Base-by-base conservation (phyloP, 2,888 invertebrate genomes). In the Malachius bipustulatus region DNA sequence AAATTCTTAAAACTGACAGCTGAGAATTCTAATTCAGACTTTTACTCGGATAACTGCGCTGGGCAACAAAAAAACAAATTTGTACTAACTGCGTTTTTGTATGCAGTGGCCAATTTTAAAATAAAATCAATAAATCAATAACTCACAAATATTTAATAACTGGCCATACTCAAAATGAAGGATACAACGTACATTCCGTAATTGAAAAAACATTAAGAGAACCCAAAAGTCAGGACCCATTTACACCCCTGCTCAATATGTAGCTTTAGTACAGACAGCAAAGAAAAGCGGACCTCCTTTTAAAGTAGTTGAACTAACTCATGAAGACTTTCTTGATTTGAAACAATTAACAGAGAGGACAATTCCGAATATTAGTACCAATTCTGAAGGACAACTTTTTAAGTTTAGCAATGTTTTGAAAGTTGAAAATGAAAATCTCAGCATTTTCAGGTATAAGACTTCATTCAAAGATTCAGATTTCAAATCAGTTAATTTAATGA, bases 1-100 rank as follows among this genome's bases (percentile, higher is more conserved):
- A n/a, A n/a, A n/a, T n/a, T n/a, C n/a, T n/a, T n/a, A n/a, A n/a
- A n/a, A n/a, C n/a, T n/a, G n/a, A n/a, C n/a, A n/a, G n/a, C n/a
- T n/a, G n/a, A n/a, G n/a, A n/a, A n/a, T n/a, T n/a, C n/a, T n/a
- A n/a, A n/a, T n/a, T n/a, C n/a, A n/a, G n/a, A n/a, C 2, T 31
- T 38, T 6, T 38, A 35, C 26, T 38, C 34, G 2, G 38, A 38
- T 26, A 38, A 38, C 16, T 38, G 38, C 34, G 11, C 19, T 9
- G 38, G 38, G 2, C 38, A 39, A 26, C 29, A 39, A 8, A 39
- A 39, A 26, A 39, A 39, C 28, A 30, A 30, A 8, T 39, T 15
- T 15, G 34, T 36, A 4, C 4, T 39, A n/a, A 12, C 26, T 4
- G 19, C 34, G 32, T 39, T 34, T 12, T 2, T 34, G 6, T 30